Evolutionary conservation across 2,113 vertebrate genomes (phyloP).

Genomic region (Sebastes schlegelii): DNA sequence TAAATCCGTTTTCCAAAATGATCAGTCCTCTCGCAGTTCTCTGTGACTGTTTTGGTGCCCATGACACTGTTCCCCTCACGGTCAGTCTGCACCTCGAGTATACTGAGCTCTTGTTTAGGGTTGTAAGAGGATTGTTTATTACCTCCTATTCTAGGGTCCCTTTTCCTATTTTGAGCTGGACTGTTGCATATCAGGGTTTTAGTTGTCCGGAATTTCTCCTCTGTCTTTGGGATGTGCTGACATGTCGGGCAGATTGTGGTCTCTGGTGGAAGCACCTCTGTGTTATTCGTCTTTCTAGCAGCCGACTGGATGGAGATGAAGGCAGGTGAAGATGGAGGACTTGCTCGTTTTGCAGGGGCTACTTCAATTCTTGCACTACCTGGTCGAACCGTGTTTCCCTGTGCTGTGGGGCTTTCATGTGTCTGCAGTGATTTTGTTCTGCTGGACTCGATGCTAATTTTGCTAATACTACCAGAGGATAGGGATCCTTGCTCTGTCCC

Average conservation of each 20-base stretch:
- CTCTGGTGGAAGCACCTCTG: constrained; percentile 6
- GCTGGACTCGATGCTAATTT: constrained; percentile 87
- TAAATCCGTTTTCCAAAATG: constrained; percentile 86
- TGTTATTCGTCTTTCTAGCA: constrained; percentile 81
- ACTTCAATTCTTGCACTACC: constrained; percentile 43
- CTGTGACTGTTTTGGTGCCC: constrained; percentile 82
- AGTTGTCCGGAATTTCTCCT: constrained; percentile 68
- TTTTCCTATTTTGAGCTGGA: constrained; percentile 52
- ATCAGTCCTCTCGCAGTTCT: constrained; percentile 87
- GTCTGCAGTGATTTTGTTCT: constrained; percentile 61
- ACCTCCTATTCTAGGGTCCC: constrained; percentile 43
- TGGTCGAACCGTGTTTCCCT: constrained; percentile 38
- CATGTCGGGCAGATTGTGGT: constrained; percentile 50
- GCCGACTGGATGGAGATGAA: constrained; percentile 91
- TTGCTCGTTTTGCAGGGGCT: constrained; percentile 69
- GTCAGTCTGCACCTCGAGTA: constrained; percentile 86
- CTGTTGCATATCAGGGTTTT: constrained; percentile 70
- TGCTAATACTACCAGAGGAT: constrained; percentile 80
- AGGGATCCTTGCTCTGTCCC: constrained; percentile 70
- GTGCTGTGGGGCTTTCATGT: constrained; percentile 24
- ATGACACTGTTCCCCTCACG: constrained; percentile 74
- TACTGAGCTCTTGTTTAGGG: constrained; percentile 82
- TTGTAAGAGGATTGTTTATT: constrained; percentile 47
- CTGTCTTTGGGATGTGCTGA: constrained; percentile 51
- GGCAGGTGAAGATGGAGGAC: constrained; percentile 87